Evolutionary conservation across 2,113 vertebrate genomes (phyloP), one percentile per base, ranked within the genome.

Genomic region (Mirza zaza): DNA sequence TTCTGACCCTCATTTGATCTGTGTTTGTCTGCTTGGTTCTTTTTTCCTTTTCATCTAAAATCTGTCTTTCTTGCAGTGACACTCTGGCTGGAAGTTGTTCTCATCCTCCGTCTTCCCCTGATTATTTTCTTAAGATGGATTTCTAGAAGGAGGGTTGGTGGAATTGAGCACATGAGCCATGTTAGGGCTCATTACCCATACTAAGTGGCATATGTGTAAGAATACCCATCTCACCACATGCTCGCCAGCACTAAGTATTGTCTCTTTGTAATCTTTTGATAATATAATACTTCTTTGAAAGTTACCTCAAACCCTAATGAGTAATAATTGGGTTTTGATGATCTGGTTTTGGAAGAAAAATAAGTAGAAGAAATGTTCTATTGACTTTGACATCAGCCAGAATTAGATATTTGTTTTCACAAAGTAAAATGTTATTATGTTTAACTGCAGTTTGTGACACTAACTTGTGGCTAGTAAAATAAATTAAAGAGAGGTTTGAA

Each of bases 341-440:
- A 90, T 71, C 79, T 61, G 36, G 8, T 42, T 90, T 93, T 87
- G 27, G 25, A 6, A n/a, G 65, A 67, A 75, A 59, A 63, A 15
- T 55, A 59, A 34, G 14, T 42, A 81, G 63, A 42, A 80, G 15
- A 84, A 61, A 87, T 32, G 4, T 81, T 87, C 45, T 77, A 67
- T 34, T 71, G 52, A 94, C n/a, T 87, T 84, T 59, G 39, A 32
- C 5, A 42, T 25, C 57, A 20, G 20, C 27, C 50, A 57, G 39
- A 83, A 83, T 79, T 70, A 76, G 13, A 87, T 17, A 65, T 88
- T 92, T 88, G 77, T 85, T 91, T 94, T 94, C 14, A 83, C 75
- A 70, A 89, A 89, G 89, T 36, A 25, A 11, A 63, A 4, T 42
- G 32, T 34, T 68, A 39, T 52, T 59, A 63, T 39, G 50, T 68